These are phyloP conservation scores for Arbacia lixula DNA, from an alignment of 53 echinoderm and acorn worm species.

Conservation along the genomic window DNA sequence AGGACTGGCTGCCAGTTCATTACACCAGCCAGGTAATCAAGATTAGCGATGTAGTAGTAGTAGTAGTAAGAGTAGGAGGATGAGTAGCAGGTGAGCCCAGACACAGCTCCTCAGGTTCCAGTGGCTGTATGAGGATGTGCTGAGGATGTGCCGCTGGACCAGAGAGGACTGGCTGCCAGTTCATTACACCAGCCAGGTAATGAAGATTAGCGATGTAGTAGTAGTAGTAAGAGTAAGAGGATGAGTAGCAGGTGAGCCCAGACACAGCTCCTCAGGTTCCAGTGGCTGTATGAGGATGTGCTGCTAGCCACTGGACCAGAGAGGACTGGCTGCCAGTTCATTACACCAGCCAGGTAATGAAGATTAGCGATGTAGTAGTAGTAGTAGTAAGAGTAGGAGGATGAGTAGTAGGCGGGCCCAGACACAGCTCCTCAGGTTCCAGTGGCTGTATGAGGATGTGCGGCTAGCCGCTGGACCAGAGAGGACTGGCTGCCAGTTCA, in stretches of 20 bases:
- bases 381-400: too few species aligned
- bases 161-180: slow-evolving; percentile 65
- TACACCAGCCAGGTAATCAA: slow-evolving; percentile 77
- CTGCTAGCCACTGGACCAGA: slow-evolving; percentile 71
- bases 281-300: slow-evolving; percentile 94
- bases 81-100: too few species aligned
- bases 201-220: too few species aligned
- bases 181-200: slow-evolving; percentile 86
- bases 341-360: slow-evolving; percentile 87
- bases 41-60: too few species aligned
- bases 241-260: too few species aligned
- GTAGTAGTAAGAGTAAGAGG: too few species aligned
- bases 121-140: slow-evolving; percentile 92
- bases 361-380: too few species aligned
- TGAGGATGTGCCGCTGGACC: slow-evolving; percentile 71
- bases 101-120: slow-evolving; percentile 82
- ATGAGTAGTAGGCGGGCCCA: slow-evolving; percentile 83
- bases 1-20: slow-evolving; percentile 71
- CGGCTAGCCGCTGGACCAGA: slow-evolving; percentile 71
- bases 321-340: slow-evolving; percentile 67
- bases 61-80: too few species aligned
- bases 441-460: slow-evolving; percentile 94
- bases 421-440: slow-evolving; percentile 78
- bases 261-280: slow-evolving; percentile 78
- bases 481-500: slow-evolving; percentile 67